Conservation (phyloP, 23 tunicate genomes). For the Diplosoma virens region DNA sequence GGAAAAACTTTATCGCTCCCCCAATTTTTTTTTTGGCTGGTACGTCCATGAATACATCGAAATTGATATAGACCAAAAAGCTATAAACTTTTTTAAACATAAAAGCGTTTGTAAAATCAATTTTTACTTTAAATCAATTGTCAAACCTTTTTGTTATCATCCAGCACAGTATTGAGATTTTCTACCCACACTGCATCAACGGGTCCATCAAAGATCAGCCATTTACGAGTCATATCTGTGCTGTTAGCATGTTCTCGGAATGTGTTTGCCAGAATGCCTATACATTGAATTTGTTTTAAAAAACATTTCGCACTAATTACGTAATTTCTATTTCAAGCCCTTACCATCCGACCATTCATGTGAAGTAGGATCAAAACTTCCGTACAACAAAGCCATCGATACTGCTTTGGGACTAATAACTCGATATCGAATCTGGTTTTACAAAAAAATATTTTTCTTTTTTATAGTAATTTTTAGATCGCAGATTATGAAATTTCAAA, state of each 20-base stretch:
- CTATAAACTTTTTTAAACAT: too few species aligned
- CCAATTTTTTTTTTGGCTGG: too few species aligned
- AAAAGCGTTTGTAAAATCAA: too few species aligned
- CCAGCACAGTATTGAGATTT: slow-evolving; percentile 97
- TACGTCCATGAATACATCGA: too few species aligned
- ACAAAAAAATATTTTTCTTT: too few species aligned
- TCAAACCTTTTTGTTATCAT: slow-evolving; percentile 92
- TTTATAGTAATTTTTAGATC: too few species aligned
- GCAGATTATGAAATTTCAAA: too few species aligned
- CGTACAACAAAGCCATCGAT: slow-evolving; percentile 89
- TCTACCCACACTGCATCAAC: slow-evolving; percentile 99
- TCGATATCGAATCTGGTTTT: slow-evolving; percentile 47
- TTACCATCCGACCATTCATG: slow-evolving; percentile 99
- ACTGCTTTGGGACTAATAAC: slow-evolving; percentile 94
- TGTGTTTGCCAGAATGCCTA: slow-evolving; percentile 83
- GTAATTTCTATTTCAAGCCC: not conserved
- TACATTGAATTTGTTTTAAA: not conserved
- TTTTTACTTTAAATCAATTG: too few species aligned
- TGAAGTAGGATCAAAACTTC: slow-evolving; percentile 91
- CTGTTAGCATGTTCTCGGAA: slow-evolving; percentile 87
- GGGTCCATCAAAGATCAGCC: slow-evolving; percentile 96
- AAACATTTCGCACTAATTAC: not conserved
- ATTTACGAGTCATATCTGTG: slow-evolving; percentile 55
- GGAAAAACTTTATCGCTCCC: too few species aligned
- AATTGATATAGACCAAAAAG: too few species aligned